Evolutionary conservation across 53 echinoderm and acorn worm species (phyloP).

Genomic region (Temnopleurus reevesii): DNA sequence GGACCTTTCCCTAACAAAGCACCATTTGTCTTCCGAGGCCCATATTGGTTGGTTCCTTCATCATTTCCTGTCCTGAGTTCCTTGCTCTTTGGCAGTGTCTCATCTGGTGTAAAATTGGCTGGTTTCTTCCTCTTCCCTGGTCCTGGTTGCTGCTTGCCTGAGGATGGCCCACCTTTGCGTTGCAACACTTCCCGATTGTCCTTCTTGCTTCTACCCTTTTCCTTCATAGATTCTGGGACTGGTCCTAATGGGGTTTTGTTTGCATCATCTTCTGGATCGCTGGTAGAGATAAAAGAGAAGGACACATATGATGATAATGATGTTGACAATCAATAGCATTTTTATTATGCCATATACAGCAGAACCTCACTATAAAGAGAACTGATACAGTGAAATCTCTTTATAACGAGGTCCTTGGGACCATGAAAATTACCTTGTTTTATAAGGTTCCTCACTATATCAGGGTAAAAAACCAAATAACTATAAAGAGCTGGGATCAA

Average conservation of each 20-base stretch:
- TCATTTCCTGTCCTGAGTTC: constrained; percentile 30
- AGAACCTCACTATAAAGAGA: too few relatives aligned
- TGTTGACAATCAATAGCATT: too few relatives aligned
- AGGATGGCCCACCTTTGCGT: neutral
- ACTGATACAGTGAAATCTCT: too few relatives aligned
- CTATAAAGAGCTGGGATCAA: too few relatives aligned
- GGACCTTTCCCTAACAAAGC: neutral
- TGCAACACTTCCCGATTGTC: neutral
- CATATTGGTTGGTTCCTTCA: too few relatives aligned
- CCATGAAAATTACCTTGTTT: too few relatives aligned
- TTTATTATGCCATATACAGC: too few relatives aligned
- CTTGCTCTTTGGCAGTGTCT: neutral
- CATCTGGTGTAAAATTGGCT: neutral
- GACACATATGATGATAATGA: too few relatives aligned
- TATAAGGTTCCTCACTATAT: too few relatives aligned
- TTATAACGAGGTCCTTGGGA: too few relatives aligned
- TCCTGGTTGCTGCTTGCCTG: neutral
- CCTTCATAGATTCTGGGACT: neutral
- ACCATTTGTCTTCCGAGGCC: neutral
- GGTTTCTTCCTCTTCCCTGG: neutral
- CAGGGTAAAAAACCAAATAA: too few relatives aligned
- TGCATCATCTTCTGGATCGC: neutral
- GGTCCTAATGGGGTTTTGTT: neutral
- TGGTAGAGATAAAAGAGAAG: neutral
- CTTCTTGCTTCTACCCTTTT: neutral